phyloP scores from a whole-genome alignment of 2,888 invertebrate genomes.

The Clitarchus hookeri region DNA sequence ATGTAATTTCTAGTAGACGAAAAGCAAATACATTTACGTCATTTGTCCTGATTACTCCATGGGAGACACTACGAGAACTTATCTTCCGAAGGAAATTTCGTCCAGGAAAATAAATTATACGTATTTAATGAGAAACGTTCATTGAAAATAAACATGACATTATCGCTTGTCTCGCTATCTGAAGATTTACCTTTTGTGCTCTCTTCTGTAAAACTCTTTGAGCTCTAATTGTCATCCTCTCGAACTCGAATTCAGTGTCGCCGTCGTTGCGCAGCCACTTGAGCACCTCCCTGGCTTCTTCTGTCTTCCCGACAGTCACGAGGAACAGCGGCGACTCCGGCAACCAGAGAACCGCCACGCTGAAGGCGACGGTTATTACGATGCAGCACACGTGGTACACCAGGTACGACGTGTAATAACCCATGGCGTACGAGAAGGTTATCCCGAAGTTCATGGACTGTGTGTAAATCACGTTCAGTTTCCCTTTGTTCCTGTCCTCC shows the following conservation, averaged over 20 bases:
- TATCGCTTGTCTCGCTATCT: no score
- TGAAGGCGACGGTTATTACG: background rate
- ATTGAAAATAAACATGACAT: no score
- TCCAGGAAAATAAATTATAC: no score
- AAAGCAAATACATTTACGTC: no score
- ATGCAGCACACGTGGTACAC: background rate
- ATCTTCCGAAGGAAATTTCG: no score
- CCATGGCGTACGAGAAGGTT: background rate
- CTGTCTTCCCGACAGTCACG: background rate
- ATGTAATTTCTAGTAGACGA: no score
- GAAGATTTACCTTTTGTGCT: background rate
- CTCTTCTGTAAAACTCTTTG: background rate
- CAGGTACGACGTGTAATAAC: background rate
- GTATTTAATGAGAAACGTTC: no score
- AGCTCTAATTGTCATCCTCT: background rate
- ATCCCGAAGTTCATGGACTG: background rate
- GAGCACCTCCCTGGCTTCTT: background rate
- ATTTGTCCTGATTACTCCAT: no score
- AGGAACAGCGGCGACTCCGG: background rate
- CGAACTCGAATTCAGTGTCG: background rate
- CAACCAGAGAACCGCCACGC: background rate
- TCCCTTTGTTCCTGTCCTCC: background rate
- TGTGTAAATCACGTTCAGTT: background rate
- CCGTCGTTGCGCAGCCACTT: background rate
- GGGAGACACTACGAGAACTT: no score